phyloP scores from a whole-genome alignment of 1,140 invertebrate genomes.

The Ephestia elutella region DNA sequence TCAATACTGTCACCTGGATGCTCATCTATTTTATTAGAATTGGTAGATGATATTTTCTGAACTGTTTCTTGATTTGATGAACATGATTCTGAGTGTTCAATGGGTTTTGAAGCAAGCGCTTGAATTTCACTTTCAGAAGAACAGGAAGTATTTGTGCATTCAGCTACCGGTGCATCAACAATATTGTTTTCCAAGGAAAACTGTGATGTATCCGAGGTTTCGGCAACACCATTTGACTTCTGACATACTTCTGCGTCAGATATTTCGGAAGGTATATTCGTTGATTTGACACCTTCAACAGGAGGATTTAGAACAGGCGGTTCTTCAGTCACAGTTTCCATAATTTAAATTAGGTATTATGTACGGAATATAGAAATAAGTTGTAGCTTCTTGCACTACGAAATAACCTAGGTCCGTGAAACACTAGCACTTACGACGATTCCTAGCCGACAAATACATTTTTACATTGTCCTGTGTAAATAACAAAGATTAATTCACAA shows the following conservation, averaged over 20 bases:
- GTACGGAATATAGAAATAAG: neutral
- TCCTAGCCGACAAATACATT: constrained; percentile 7
- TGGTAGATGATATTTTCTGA: neutral
- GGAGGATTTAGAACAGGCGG: constrained; percentile 23
- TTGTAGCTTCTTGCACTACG: neutral
- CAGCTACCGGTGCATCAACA: constrained; percentile 11
- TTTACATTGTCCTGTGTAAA: neutral
- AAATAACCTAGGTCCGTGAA: neutral
- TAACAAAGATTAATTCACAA: neutral
- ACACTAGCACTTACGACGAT: constrained; percentile 6
- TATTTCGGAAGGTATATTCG: constrained; percentile 27
- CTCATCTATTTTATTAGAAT: neutral
- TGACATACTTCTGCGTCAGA: constrained; percentile 40
- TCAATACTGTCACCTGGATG: neutral
- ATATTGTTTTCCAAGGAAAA: neutral
- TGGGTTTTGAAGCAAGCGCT: constrained; percentile 9
- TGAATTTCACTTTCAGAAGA: neutral
- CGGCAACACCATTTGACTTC: constrained; percentile 54
- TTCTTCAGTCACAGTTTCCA: constrained; percentile 53
- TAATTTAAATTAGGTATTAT: constrained; percentile 12
- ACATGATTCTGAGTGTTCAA: neutral
- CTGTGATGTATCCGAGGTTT: neutral
- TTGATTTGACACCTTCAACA: constrained; percentile 34
- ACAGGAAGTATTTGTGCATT: neutral
- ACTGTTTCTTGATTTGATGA: neutral